phyloP scores from a whole-genome alignment of 2,797 vertebrate species.

The Enteromius paludinosus region DNA sequence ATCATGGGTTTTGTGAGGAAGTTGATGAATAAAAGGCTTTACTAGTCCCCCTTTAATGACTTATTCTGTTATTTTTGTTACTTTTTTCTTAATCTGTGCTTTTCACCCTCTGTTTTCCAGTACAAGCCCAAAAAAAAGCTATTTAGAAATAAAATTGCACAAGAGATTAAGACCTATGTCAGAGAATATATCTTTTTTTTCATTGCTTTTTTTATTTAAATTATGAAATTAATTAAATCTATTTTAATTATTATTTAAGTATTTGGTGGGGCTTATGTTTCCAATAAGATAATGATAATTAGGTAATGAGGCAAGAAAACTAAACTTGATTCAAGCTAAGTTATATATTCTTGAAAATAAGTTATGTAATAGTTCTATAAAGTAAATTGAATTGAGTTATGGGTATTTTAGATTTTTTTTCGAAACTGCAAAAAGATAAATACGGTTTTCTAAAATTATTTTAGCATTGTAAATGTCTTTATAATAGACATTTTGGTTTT shows the following conservation, averaged over 20 bases:
- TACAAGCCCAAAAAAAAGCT: neutral
- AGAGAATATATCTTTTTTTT: neutral
- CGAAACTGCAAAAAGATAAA: neutral
- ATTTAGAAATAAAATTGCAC: neutral
- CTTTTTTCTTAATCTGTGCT: neutral
- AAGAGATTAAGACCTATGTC: neutral
- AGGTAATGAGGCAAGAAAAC: neutral
- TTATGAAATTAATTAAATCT: too few relatives aligned
- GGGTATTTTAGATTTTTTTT: neutral
- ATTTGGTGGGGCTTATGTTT: neutral
- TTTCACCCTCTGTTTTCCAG: neutral
- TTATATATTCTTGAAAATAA: neutral
- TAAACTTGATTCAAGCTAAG: neutral
- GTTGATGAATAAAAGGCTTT: constrained; percentile 32
- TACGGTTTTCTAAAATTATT: neutral
- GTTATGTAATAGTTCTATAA: neutral
- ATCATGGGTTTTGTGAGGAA: neutral
- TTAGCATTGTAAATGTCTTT: constrained; percentile 25
- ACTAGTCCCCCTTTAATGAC: neutral
- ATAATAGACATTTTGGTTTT: constrained; percentile 22
- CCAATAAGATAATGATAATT: neutral
- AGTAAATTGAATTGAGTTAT: too few relatives aligned
- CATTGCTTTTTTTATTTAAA: neutral
- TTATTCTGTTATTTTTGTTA: neutral
- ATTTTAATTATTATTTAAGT: neutral